Conservation (phyloP, 2,797 vertebrate genomes). For the Pyrocephalus nanus region DNA sequence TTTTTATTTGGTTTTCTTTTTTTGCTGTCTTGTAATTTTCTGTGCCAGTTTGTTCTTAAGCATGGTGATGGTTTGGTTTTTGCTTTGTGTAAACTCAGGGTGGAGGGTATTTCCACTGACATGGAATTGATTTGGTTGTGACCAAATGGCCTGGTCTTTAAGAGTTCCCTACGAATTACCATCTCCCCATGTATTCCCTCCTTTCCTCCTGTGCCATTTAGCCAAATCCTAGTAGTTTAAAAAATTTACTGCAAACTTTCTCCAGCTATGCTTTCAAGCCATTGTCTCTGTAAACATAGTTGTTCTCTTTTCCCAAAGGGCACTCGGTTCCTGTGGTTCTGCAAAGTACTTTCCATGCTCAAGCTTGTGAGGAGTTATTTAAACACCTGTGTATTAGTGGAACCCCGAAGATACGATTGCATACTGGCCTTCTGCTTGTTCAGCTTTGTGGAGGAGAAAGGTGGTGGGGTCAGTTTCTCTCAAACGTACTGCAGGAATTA, state of each 20-base stretch:
- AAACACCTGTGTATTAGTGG: conserved; percentile 98
- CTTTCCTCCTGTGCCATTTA: background rate
- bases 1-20: background rate
- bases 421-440: conserved; percentile 94
- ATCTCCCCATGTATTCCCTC: background rate
- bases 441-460: conserved; percentile 95
- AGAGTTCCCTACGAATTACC: background rate
- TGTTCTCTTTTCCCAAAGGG: conserved; percentile 76
- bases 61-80: background rate
- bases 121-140: background rate
- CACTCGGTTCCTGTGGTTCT: conserved; percentile 95
- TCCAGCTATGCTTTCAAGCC: background rate
- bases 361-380: conserved; percentile 97
- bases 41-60: background rate
- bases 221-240: background rate
- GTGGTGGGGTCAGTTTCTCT: conserved; percentile 99
- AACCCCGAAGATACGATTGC: conserved; percentile 95
- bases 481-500: conserved; percentile 96
- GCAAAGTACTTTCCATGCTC: conserved; percentile 94
- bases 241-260: background rate
- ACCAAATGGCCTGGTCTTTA: background rate
- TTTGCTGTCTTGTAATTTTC: background rate
- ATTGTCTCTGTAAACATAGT: background rate
- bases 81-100: background rate
- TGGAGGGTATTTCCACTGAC: background rate